Base-by-base conservation (phyloP, 2,888 invertebrate genomes). In the Spodoptera picta region DNA sequence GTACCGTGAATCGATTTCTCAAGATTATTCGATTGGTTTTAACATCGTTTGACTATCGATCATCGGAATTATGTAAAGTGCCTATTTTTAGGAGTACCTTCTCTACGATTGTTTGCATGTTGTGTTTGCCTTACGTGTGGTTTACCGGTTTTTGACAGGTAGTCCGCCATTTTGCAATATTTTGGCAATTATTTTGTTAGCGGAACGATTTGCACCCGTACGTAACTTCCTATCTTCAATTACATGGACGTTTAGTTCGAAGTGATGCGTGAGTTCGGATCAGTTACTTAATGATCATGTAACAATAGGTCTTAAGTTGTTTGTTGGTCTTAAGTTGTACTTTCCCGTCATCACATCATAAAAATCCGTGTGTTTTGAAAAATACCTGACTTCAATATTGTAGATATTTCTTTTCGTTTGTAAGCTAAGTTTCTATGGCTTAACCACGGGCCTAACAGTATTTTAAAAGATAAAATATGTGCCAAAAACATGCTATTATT, bases 11-110 rank as follows among this genome's bases (percentile, higher is more conserved):
- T 73, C 51, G 57, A 56, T 72, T 73, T 75, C 58, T 50, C 55
- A 67, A 73, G 60, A 27, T 73, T 19, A 52, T 44, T 53, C 42
- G 27, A 68, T 14, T 23, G 49, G 57, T 51, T 51, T 27, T 50
- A 56, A 59, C 36, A 54, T 67, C 52, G 47, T 66, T 62, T 66
- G 57, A 36, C 36, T 9, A 36, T 58, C 56, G 44, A 67, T 51
- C 43, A 47, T 27, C 12, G 24, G 47, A 36, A 53, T 71, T 68
- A 75, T 75, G 60, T 75, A 68, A 75, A 60, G 41, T 56, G 51
- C 46, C 62, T 64, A 58, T 61, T 49, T 45, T 51, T 50, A 36
- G 9, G 2, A 36, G 19, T 36, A 43, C 41, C 11, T 42, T 36
- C 36, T 43, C 24, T 69, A 50, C 1, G 12, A 31, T 2, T 14